phyloP scores from a whole-genome alignment of 1,140 invertebrate genomes.

The Diorhabda carinulata region DNA sequence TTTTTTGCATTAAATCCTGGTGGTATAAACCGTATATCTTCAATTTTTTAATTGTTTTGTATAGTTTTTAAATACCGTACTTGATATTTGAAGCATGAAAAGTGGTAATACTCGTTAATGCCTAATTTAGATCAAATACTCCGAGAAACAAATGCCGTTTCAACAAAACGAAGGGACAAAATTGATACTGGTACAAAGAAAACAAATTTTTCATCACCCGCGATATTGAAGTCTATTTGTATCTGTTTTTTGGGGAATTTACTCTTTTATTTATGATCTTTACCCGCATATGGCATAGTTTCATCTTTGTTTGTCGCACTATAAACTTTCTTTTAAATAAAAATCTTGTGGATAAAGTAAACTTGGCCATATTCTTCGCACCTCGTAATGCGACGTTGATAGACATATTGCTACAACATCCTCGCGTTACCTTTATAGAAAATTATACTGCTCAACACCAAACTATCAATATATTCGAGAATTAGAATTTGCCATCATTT shows the following conservation, averaged over 20 bases:
- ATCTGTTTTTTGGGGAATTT: conserved; percentile 19
- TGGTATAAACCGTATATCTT: no score
- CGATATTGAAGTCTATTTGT: conserved; percentile 23
- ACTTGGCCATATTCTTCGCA: conserved; percentile 33
- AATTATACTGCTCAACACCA: conserved; percentile 10
- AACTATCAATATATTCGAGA: not conserved
- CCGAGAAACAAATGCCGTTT: not conserved
- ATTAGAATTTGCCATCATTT: no score
- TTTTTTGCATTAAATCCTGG: no score
- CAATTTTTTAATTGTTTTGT: no score
- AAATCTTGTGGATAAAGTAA: conserved; percentile 32
- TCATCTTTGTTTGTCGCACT: conserved; percentile 21
- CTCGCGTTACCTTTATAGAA: conserved; percentile 23
- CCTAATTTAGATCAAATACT: not conserved
- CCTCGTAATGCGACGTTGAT: conserved; percentile 31
- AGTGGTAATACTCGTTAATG: not conserved
- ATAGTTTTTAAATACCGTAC: no score
- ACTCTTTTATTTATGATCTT: conserved; percentile 12
- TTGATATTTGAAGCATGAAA: not conserved
- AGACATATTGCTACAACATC: conserved; percentile 34
- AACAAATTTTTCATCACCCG: conserved; percentile 21
- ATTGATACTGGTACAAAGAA: conserved; percentile 2
- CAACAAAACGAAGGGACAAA: not conserved
- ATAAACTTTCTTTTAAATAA: conserved; percentile 31
- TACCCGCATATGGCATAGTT: conserved; percentile 17